Base-by-base conservation (phyloP, 2,888 invertebrate genomes). In the Calliopum simillimum region DNA sequence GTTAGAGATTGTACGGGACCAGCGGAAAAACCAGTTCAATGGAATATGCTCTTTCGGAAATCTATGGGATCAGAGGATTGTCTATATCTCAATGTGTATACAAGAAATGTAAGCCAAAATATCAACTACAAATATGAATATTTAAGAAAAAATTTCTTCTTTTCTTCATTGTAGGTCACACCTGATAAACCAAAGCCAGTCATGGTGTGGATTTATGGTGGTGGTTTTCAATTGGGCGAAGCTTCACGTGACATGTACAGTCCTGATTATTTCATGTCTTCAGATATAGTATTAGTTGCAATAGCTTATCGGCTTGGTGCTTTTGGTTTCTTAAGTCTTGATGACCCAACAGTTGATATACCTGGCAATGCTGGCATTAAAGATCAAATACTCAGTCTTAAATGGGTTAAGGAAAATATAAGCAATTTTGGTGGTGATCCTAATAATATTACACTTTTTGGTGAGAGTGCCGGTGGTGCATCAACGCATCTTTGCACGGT, bases 351-450 rank as follows among this genome's bases (percentile, higher is more conserved):
- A 5, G 70, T 88, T 1, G 82, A 85, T 65, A 85, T 88, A 43
- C 88, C 88, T 6, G 89, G 89, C 8, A 89, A 89, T 79, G 88
- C 88, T 0, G 88, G 87, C 0, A 80, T 89, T 2, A 88, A 89
- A 81, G 89, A 89, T 79, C 87, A 88, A 80, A 82, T 88, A 2
- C 76, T 88, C 79, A 88, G 86, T 0, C 77, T 89, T 14, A 84
- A 85, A 74, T 89, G 88, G 88, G 85, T 89, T 0, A 83, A 87
- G 62, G 81, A 84, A 58, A 88, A 89, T 74, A 87, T 88, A 25
- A 72, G 78, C 5, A 78, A 81, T 13, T 89, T 89, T 76, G 87
- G 87, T 68, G 89, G 89, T 4, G 87, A 89, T 80, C 84, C 87
- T 1, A 79, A 86, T n/a, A 89, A 89, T 76, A 86, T 86, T 0